Evolutionary conservation across 2,797 vertebrate species (phyloP).

Genomic region (Lophotriccus pileatus): DNA sequence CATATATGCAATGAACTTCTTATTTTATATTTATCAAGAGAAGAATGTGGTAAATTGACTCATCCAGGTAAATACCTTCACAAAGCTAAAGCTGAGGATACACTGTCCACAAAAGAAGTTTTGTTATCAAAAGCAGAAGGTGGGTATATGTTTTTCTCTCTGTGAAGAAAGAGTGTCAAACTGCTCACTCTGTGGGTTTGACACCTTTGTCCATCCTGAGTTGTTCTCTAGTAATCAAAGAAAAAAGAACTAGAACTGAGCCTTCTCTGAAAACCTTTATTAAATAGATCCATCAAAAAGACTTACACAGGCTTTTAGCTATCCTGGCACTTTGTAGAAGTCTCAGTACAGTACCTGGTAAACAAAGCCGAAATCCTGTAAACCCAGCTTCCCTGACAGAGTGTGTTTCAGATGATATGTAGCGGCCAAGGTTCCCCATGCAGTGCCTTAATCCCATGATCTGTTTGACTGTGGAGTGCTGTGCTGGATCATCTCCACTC

Average conservation of each 20-base stretch:
- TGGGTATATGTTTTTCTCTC: background rate
- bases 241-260: background rate
- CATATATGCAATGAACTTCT: background rate
- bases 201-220: background rate
- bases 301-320: background rate
- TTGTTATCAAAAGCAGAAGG: background rate
- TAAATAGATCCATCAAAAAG: background rate
- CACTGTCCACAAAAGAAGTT: background rate
- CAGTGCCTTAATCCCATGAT: background rate
- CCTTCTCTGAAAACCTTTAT: background rate
- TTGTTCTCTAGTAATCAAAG: background rate
- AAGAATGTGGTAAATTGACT: background rate
- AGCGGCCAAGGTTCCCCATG: background rate
- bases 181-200: background rate
- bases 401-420: accelerated
- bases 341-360: background rate
- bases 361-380: background rate
- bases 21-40: background rate
- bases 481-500: background rate
- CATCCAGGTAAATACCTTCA: background rate
- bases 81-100: background rate
- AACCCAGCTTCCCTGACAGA: background rate
- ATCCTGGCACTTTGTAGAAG: background rate
- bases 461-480: accelerated
- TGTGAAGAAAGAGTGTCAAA: background rate